Evolutionary conservation across 2,797 vertebrate species (phyloP).

Genomic region (Falco peregrinus): DNA sequence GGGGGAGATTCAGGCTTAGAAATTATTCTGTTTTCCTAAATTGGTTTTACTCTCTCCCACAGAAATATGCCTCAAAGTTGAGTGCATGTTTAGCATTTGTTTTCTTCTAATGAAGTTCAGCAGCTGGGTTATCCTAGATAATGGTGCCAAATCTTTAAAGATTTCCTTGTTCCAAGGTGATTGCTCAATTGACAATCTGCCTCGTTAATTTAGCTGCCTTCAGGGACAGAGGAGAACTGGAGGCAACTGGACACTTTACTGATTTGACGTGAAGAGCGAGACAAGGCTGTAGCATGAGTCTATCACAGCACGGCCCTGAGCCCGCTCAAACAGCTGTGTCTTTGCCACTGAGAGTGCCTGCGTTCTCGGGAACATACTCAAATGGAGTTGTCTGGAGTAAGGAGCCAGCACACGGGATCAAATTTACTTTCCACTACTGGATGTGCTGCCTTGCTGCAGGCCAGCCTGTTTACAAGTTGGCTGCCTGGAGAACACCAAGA

Average conservation of each 20-base stretch:
- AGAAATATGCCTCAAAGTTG: not conserved
- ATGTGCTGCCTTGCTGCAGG: fast-evolving
- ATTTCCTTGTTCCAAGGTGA: not conserved
- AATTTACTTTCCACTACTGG: not conserved
- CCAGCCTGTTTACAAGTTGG: not conserved
- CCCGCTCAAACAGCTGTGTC: not conserved
- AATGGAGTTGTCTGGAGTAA: not conserved
- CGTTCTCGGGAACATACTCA: fast-evolving
- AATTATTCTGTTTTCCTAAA: not conserved
- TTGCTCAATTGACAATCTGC: not conserved
- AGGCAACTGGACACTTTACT: not conserved
- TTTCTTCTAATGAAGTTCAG: not conserved
- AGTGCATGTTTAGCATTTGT: not conserved
- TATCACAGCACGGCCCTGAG: fast-evolving
- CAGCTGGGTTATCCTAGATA: not conserved
- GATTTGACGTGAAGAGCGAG: not conserved
- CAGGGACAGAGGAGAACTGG: not conserved
- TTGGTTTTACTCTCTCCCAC: not conserved
- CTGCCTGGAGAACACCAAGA: not conserved
- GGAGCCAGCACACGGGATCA: not conserved
- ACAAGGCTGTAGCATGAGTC: not conserved
- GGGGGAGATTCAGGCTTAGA: not conserved
- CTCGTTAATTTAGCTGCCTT: not conserved
- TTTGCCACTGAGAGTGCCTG: not conserved
- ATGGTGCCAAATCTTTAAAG: not conserved